Evolutionary conservation across 2,888 invertebrate genomes (phyloP), one percentile per base, ranked within the genome.

Genomic region (Stenchaetothrips biformis): DNA sequence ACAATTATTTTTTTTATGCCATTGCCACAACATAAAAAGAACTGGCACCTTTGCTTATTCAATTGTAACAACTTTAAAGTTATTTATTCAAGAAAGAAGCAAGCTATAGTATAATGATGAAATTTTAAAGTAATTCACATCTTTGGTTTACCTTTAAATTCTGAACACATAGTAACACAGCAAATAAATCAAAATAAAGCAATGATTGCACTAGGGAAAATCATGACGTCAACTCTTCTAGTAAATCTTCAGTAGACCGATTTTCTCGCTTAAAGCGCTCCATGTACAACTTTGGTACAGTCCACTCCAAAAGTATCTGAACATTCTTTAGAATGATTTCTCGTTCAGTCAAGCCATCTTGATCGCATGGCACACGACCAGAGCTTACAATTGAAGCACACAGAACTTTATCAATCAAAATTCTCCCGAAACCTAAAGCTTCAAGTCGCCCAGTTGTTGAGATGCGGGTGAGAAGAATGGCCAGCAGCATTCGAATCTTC

Each of bases 391-490:
- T 89, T 0, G 95, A 94, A 83, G 94, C 94, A 80, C 92, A 89
- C 1, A 96, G 89, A 6, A 95, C 92, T 82, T 95, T 93, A 85
- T 95, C 95, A 82, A 96, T 94, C 9, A 95, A 89, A 79, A 92
- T 88, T 84, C 89, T 90, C 81, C 93, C 93, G 87, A 91, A 92
- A 84, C 95, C 95, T 85, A 95, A 88, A 84, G 92, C 92, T 82
- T 92, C 91, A 78, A 95, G 89, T 84, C 92, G 91, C 83, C 93
- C 92, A 83, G 92, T 92, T n/a, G 92, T 91, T 25, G 95, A 95
- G 83, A 96, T 95, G 87, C 93, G 93, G 84, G 94, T 94, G 80
- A 95, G 87, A 77, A 95, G 89, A 77, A 95, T 92, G 2, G 95
- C 95, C 83, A 95, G 88, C 67, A 95, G 89, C 83, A 94, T 90